These are phyloP conservation scores for Anomalospiza imberbis DNA, from an alignment of 2,797 vertebrate species.

Conservation along the genomic window DNA sequence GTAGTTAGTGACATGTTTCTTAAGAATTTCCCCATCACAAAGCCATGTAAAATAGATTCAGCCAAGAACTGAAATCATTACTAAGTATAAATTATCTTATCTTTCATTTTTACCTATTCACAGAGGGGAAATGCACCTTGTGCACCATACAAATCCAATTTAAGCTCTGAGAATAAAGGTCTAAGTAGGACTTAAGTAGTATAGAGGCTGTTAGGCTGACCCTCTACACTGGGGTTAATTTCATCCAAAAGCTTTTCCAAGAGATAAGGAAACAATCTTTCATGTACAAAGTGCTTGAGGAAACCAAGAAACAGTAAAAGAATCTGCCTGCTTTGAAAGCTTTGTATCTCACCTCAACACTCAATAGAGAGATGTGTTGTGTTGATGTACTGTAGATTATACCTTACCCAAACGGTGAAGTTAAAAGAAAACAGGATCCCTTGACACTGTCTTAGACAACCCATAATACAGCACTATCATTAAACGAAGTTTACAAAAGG, in stretches of 20 bases:
- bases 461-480: constrained; percentile 70
- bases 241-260: constrained; percentile 60
- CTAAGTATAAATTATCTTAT: background rate
- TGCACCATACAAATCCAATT: constrained; percentile 30
- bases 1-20: background rate
- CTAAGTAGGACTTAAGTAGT: constrained; percentile 45
- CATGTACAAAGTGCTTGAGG: constrained; percentile 62
- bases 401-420: constrained; percentile 58
- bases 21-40: background rate
- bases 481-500: constrained; percentile 69
- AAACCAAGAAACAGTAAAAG: constrained; percentile 65
- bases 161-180: constrained; percentile 45
- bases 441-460: constrained; percentile 76
- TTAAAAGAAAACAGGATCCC: constrained; percentile 76
- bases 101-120: constrained; percentile 10
- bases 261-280: constrained; percentile 67
- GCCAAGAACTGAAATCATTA: background rate
- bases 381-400: constrained; percentile 63
- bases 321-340: constrained; percentile 62
- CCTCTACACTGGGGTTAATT: constrained; percentile 56
- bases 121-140: background rate
- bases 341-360: constrained; percentile 63
- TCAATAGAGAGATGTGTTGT: constrained; percentile 65
- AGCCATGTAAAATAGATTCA: background rate
- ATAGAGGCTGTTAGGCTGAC: constrained; percentile 23